phyloP scores from a whole-genome alignment of 2,797 vertebrate species.

The Alauda arvensis region DNA sequence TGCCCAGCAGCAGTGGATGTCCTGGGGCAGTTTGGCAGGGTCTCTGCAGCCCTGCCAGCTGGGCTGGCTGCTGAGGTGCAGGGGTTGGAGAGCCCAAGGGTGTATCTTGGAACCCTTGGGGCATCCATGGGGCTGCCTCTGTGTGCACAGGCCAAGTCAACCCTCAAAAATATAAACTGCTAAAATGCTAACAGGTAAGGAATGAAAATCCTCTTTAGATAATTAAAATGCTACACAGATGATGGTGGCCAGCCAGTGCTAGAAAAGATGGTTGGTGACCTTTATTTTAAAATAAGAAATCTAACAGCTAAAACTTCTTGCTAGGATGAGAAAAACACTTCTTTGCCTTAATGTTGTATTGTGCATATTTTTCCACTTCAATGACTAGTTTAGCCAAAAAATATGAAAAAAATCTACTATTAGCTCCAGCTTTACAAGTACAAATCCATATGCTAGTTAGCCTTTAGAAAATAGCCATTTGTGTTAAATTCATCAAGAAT shows the following conservation, averaged over 20 bases:
- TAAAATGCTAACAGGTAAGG: background rate
- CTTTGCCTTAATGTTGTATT: background rate
- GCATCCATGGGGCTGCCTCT: background rate
- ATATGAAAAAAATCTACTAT: background rate
- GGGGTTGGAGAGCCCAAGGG: background rate
- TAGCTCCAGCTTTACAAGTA: background rate
- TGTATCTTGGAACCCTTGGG: background rate
- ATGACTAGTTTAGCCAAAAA: background rate
- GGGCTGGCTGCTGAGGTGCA: background rate
- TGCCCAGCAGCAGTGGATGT: background rate
- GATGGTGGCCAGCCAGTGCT: background rate
- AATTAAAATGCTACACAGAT: background rate
- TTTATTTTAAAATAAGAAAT: constrained; percentile 1
- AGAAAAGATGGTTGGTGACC: background rate
- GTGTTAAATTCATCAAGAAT: constrained; percentile 32
- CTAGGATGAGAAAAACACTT: constrained; percentile 23
- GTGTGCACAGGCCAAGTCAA: background rate
- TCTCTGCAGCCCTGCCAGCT: background rate
- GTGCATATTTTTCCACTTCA: constrained; percentile 15
- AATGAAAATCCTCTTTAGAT: background rate
- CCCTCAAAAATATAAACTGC: background rate
- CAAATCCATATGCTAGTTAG: constrained; percentile 10
- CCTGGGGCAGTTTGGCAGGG: background rate
- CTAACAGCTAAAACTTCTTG: background rate
- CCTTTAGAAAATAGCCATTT: constrained; percentile 10